Evolutionary conservation across 1,140 invertebrate species (phyloP), one percentile per base, ranked within the genome.

Genomic region (Polyergus mexicanus): DNA sequence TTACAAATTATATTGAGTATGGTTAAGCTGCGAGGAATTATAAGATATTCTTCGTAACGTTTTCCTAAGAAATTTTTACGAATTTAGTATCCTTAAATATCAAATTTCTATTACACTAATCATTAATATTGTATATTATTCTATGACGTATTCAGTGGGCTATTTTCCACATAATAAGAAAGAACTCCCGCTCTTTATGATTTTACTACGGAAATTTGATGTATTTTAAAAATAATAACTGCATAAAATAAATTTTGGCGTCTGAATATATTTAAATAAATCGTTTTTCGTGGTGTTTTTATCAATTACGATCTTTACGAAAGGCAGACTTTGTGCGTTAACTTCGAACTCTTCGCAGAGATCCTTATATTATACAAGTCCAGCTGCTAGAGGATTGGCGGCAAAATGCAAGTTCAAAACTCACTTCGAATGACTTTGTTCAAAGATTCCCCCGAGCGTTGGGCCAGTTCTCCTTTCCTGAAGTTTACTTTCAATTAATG

Each of bases 401-500:
- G 81, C 87, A 85, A 60, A 41, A 76, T 65, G 88, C 78, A 86
- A 89, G 56, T 89, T 89, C 51, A 35, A 83, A 75, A 89, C 84
- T 89, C 77, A 77, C 56, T 89, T 89, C 56, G 41, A 86, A 85
- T 87, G 89, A 90, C 80, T 89, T 85, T 54, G 69, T 65, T 66
- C 38, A 86, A 90, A 90, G 89, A 90, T 90, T 84, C 74, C 78
- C 68, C 25, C 63, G 28, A 88, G 77, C 88, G 77, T 83, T 68
- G 68, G 47, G 35, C 66, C 56, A 68, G 35, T 65, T 71, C 44
- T 65, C 76, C 44, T 60, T 87, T 80, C 88, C 66, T 85, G 68
- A 89, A 88, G 90, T 91, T 91, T 91, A 89, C 90, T 90, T 91
- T 91, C 90, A 91, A 91, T 91, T 91, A 91, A 89, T 89, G 90